These are phyloP conservation scores for Drosophila repleta DNA, from an alignment of 1,140 invertebrate genomes.

Conservation along the genomic window DNA sequence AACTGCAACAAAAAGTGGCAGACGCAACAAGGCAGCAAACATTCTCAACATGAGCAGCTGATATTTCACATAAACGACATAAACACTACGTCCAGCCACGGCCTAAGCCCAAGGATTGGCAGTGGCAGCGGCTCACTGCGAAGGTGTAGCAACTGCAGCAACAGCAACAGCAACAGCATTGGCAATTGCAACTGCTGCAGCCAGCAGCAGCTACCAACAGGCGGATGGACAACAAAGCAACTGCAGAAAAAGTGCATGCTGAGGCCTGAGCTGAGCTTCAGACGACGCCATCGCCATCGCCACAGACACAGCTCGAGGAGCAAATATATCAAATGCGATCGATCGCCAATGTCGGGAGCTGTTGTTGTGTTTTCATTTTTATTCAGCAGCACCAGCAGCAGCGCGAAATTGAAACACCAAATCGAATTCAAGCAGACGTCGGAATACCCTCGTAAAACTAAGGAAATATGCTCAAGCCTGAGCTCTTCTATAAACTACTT, in stretches of 20 bases:
- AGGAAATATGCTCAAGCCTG: too few species aligned
- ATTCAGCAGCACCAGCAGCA: constrained; percentile 13
- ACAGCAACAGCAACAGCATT: constrained; percentile 31
- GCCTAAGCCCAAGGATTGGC: constrained; percentile 38
- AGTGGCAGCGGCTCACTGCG: constrained; percentile 41
- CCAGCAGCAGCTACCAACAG: constrained; percentile 38
- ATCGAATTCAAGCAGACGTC: neutral
- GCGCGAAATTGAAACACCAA: constrained; percentile 1
- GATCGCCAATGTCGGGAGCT: constrained; percentile 80
- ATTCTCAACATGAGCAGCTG: constrained; percentile 82
- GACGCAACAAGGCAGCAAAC: constrained; percentile 72
- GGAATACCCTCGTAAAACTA: constrained; percentile 26
- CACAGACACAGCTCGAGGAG: constrained; percentile 65
- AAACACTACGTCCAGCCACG: constrained; percentile 65
- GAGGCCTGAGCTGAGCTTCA: constrained; percentile 26
- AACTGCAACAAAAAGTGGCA: constrained; percentile 62
- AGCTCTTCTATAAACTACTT: too few species aligned
- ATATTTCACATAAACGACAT: constrained; percentile 83
- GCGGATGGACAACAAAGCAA: constrained; percentile 73
- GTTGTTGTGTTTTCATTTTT: constrained; percentile 54
- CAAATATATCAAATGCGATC: constrained; percentile 83
- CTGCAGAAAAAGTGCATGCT: constrained; percentile 45
- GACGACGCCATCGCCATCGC: constrained; percentile 67
- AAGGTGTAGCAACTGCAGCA: constrained; percentile 62
- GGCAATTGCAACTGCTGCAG: constrained; percentile 35